Conservation (phyloP, 2,888 invertebrate genomes). For the Apamea crenata region DNA sequence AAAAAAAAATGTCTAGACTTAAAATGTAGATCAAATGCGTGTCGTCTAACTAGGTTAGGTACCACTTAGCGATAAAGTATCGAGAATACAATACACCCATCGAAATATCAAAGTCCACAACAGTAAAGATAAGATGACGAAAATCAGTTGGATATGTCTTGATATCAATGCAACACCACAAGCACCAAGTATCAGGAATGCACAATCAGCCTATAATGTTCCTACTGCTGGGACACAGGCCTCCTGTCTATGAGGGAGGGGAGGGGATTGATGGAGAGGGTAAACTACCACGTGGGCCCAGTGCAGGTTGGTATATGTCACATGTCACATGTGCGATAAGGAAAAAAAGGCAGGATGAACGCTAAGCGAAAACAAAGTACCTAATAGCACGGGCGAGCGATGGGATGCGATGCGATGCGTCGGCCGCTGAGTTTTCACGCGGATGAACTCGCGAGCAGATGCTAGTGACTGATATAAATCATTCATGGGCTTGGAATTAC, state of each 20-base stretch:
- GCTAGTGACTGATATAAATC: conserved; percentile 4
- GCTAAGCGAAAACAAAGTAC: too few species aligned
- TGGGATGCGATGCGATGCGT: too few species aligned
- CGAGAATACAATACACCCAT: neutral
- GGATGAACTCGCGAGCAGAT: too few species aligned
- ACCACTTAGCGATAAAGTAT: neutral
- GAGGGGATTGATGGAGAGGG: too few species aligned
- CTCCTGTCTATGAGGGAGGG: neutral
- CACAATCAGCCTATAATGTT: neutral
- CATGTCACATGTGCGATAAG: too few species aligned
- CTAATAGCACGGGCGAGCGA: too few species aligned
- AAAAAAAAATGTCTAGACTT: conserved; percentile 21
- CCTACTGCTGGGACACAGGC: neutral
- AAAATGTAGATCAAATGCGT: neutral
- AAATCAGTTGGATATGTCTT: neutral
- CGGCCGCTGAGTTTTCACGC: too few species aligned
- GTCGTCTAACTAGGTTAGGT: conserved; percentile 10
- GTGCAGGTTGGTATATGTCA: neutral
- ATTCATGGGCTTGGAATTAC: neutral
- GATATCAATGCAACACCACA: neutral
- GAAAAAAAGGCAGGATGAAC: too few species aligned
- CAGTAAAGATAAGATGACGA: neutral
- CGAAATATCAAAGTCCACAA: neutral
- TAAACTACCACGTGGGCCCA: neutral
- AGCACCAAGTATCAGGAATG: neutral